phyloP scores from a whole-genome alignment of 2,888 invertebrate species.

The Dryocosmus kuriphilus region DNA sequence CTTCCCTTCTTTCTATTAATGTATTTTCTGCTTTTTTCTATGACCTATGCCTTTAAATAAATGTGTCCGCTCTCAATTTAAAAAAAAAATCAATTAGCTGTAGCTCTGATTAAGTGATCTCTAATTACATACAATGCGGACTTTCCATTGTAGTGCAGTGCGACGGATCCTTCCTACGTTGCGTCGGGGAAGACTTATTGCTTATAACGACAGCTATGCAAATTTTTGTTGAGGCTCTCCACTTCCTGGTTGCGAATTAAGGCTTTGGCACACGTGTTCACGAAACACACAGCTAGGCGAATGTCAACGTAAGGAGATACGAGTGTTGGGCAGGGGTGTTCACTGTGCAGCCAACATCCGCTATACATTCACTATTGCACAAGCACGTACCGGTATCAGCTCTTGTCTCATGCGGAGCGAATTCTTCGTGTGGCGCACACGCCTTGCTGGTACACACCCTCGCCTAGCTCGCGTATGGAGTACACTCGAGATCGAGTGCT shows the following conservation, averaged over 20 bases:
- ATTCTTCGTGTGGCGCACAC: conserved; percentile 73
- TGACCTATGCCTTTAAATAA: no score
- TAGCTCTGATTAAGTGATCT: neutral
- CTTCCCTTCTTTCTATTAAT: no score
- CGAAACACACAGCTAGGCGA: conserved; percentile 61
- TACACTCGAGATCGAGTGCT: conserved; percentile 57
- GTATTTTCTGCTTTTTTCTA: no score
- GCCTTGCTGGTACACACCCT: conserved; percentile 74
- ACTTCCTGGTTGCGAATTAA: conserved; percentile 62
- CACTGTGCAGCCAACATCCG: conserved; percentile 72
- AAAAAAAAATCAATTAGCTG: no score
- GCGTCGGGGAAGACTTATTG: conserved; percentile 25
- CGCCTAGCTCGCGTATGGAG: conserved; percentile 52
- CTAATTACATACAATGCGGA: conserved; percentile 6
- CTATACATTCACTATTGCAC: conserved; percentile 77
- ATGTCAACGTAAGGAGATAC: conserved; percentile 61
- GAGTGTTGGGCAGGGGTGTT: conserved; percentile 68
- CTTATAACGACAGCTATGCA: conserved; percentile 39
- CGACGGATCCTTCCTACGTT: neutral
- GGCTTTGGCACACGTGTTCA: conserved; percentile 56
- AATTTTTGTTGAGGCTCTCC: conserved; percentile 31
- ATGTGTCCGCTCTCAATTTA: no score
- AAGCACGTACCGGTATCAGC: no score
- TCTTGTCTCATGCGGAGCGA: conserved; percentile 70
- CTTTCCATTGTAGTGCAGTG: conserved; percentile 4